Evolutionary conservation across 2,888 invertebrate species (phyloP).

Genomic region (Acanthosepion lycidas): DNA sequence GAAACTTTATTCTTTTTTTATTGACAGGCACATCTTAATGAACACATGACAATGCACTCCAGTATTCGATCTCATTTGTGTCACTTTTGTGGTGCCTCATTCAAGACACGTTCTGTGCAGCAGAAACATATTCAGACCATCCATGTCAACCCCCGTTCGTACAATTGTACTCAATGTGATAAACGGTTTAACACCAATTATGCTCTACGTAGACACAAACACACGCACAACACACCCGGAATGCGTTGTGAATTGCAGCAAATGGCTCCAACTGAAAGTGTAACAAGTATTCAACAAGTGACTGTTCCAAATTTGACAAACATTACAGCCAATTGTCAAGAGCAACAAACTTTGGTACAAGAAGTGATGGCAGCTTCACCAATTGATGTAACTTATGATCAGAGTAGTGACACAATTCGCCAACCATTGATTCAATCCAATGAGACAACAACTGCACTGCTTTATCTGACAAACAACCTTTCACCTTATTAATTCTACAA

Average conservation of each 20-base stretch:
- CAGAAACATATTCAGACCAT: conserved; percentile 74
- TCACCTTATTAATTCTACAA: conserved; percentile 25
- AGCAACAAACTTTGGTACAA: conserved; percentile 51
- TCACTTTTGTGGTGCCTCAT: conserved; percentile 77
- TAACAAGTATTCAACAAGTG: conserved; percentile 2
- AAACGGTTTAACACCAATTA: conserved; percentile 75
- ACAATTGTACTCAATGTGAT: conserved; percentile 70
- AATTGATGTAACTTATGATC: conserved; percentile 54
- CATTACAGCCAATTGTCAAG: not conserved
- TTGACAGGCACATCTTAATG: conserved; percentile 71
- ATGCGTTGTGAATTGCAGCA: conserved; percentile 43
- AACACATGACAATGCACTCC: conserved; percentile 74
- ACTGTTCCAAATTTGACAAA: conserved; percentile 33
- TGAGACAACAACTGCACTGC: conserved; percentile 51
- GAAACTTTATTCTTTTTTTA: not conserved
- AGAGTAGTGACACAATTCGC: conserved; percentile 52
- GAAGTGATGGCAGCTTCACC: conserved; percentile 54
- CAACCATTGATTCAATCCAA: conserved; percentile 53
- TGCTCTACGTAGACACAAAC: conserved; percentile 73
- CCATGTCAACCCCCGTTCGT: conserved; percentile 74
- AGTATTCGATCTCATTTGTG: conserved; percentile 76
- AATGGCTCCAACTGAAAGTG: not conserved
- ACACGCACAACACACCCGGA: conserved; percentile 64
- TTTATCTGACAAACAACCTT: conserved; percentile 51
- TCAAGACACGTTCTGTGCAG: conserved; percentile 75